Conservation (phyloP, 2,113 vertebrate genomes). For the Carassius gibelio region DNA sequence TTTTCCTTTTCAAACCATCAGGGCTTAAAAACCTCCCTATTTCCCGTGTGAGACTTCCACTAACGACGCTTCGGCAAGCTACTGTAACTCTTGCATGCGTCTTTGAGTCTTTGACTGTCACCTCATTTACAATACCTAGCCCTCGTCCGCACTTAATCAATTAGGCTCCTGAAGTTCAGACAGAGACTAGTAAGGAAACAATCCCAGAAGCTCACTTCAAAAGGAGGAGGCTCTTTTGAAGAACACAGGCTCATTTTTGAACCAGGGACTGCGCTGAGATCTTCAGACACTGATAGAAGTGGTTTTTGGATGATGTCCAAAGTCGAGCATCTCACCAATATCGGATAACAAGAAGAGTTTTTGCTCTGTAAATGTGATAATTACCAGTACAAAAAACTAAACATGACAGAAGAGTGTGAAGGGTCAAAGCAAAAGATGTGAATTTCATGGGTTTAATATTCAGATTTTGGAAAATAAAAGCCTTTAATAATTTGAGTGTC, state of each 20-base stretch:
- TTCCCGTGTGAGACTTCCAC: constrained; percentile 14
- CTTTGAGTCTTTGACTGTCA: constrained; percentile 68
- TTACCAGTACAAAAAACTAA: constrained; percentile 43
- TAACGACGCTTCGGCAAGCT: constrained; percentile 16
- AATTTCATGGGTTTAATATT: neutral
- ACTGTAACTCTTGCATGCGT: constrained; percentile 56
- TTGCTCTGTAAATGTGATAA: constrained; percentile 39
- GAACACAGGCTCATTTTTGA: constrained; percentile 73
- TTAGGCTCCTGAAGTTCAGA: constrained; percentile 63
- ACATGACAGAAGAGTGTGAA: constrained; percentile 18
- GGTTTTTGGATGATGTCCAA: constrained; percentile 72
- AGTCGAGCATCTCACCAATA: constrained; percentile 64
- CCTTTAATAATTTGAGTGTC: neutral
- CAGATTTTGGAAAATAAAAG: neutral
- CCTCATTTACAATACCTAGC: constrained; percentile 76
- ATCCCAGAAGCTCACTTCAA: constrained; percentile 78
- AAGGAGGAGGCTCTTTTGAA: constrained; percentile 75
- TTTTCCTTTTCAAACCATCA: neutral
- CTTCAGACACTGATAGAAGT: constrained; percentile 77
- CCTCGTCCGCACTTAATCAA: constrained; percentile 78
- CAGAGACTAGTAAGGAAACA: constrained; percentile 63
- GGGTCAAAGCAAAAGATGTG: neutral
- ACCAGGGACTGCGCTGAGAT: constrained; percentile 72
- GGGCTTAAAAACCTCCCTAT: neutral
- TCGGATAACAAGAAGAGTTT: constrained; percentile 60